Conservation (phyloP, 2,888 invertebrate species). For the Lamproptera curius region DNA sequence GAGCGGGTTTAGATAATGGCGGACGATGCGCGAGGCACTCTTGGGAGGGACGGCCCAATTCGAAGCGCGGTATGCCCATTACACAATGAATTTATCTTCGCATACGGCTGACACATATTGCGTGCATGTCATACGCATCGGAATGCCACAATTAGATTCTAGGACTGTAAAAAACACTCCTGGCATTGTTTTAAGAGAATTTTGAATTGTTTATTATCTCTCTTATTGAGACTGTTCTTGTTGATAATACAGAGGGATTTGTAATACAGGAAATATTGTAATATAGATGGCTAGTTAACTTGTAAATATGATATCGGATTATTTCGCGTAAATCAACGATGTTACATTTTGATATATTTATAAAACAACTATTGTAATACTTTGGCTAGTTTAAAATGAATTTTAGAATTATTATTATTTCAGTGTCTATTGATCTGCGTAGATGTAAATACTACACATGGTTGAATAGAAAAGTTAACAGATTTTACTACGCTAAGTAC, state of each 20-base stretch:
- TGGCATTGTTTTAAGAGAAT: background rate
- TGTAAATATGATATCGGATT: no score
- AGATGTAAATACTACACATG: no score
- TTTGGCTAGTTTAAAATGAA: no score
- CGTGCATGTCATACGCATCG: constrained; percentile 57
- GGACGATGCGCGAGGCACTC: constrained; percentile 61
- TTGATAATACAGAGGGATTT: no score
- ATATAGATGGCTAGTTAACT: no score
- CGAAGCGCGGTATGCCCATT: constrained; percentile 61
- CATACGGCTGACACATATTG: constrained; percentile 64
- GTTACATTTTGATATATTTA: background rate
- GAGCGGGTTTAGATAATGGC: constrained; percentile 51
- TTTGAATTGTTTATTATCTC: background rate
- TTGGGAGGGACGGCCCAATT: constrained; percentile 72
- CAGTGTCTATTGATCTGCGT: no score
- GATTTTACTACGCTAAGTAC: no score
- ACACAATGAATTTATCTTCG: constrained; percentile 74
- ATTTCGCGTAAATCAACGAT: background rate
- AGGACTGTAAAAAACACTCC: background rate
- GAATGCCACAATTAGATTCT: constrained; percentile 30
- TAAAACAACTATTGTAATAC: no score
- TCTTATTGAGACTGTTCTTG: background rate
- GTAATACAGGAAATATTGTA: background rate
- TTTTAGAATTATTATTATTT: no score
- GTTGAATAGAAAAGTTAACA: no score